phyloP scores from a whole-genome alignment of 1,140 invertebrate genomes.

The Potamilus streckersoni region DNA sequence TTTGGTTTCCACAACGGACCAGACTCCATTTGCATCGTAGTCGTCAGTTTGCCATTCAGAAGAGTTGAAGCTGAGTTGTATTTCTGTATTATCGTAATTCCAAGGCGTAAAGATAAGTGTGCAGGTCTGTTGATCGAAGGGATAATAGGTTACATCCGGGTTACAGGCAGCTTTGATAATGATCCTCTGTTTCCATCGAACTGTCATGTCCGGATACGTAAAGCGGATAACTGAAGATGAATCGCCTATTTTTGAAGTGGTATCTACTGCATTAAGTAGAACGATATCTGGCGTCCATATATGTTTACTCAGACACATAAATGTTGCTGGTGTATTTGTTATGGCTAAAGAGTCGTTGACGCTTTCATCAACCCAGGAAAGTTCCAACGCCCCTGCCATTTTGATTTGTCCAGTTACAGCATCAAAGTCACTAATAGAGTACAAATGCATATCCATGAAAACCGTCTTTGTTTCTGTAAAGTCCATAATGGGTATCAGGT shows the following conservation, averaged over 20 bases:
- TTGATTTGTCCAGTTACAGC: constrained; percentile 9
- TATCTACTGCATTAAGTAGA: constrained; percentile 9
- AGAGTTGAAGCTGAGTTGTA: background rate
- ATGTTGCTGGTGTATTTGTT: constrained; percentile 3
- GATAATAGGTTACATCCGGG: constrained; percentile 21
- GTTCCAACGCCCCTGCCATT: constrained; percentile 9
- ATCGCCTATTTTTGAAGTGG: constrained; percentile 1
- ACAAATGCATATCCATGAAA: constrained; percentile 3
- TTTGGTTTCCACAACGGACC: constrained; percentile 20
- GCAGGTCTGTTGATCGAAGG: constrained; percentile 25
- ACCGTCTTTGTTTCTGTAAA: background rate
- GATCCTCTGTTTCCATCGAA: constrained; percentile 14
- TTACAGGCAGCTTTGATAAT: constrained; percentile 22
- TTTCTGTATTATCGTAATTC: constrained; percentile 11
- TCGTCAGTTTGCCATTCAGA: constrained; percentile 13
- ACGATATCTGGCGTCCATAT: constrained; percentile 19
- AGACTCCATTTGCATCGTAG: constrained; percentile 25
- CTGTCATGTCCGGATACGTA: constrained; percentile 3
- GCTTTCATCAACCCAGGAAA: constrained; percentile 16
- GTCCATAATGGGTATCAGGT: constrained; percentile 14
- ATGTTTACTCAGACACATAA: constrained; percentile 3
- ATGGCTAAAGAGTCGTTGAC: constrained; percentile 4
- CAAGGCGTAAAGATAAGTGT: constrained; percentile 5
- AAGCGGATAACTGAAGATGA: constrained; percentile 9
- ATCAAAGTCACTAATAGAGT: constrained; percentile 18